Percentiles rank a stretch among this genome's conserved stretches.
phyloP scores from a whole-genome alignment of 2,113 vertebrate species.

The Zosterops japonicus region DNA sequence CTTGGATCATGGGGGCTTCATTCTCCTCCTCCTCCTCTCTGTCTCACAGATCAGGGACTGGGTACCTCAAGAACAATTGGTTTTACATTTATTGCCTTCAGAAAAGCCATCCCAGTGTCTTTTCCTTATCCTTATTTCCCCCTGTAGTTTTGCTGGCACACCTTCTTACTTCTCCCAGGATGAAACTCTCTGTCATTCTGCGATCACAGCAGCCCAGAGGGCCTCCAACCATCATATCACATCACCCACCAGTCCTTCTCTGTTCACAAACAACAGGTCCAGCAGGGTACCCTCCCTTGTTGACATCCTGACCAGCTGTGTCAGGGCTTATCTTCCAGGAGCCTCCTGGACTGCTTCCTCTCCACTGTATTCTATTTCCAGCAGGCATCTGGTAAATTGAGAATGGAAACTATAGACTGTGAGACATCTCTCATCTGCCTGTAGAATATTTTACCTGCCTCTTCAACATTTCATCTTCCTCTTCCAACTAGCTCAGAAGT shows the following conservation, averaged over 20 bases:
- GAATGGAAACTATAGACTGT: not conserved
- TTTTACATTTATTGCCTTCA: not conserved
- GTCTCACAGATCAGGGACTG: not conserved
- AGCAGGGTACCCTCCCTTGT: not conserved
- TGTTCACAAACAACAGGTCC: not conserved
- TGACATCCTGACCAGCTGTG: not conserved
- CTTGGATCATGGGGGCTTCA: not conserved
- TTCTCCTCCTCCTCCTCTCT: not conserved
- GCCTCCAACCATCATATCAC: not conserved
- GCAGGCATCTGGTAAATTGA: not conserved
- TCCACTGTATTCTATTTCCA: not conserved
- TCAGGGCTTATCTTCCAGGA: not conserved
- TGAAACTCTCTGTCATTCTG: not conserved
- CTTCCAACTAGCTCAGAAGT: not conserved
- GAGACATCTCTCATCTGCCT: not conserved
- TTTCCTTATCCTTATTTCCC: not conserved
- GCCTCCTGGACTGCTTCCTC: not conserved
- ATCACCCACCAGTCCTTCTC: not conserved
- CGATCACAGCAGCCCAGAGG: not conserved
- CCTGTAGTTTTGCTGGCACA: accelerated
- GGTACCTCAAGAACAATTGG: not conserved
- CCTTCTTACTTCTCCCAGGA: not conserved
- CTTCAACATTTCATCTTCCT: not conserved
- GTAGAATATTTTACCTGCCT: not conserved
- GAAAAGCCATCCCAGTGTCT: not conserved